These are phyloP conservation scores for Catharus ustulatus DNA, from an alignment of 2,797 vertebrate species.

Conservation along the genomic window DNA sequence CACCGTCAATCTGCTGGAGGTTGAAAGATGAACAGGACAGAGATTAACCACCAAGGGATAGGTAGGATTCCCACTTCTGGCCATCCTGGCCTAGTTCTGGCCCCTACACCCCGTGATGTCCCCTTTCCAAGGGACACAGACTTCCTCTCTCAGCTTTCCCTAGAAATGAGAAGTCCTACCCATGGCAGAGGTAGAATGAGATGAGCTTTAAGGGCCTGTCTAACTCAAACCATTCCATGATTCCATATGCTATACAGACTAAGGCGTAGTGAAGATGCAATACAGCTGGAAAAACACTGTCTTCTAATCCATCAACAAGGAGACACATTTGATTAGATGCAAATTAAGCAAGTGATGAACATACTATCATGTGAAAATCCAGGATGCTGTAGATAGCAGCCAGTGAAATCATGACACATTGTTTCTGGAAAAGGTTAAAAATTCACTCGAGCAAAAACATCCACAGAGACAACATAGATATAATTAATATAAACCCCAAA, in stretches of 20 bases:
- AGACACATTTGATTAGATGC: background rate
- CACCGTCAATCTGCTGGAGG: constrained; percentile 89
- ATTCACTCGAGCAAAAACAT: background rate
- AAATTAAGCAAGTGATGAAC: background rate
- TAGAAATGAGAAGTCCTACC: background rate
- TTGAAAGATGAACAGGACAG: background rate
- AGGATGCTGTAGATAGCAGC: background rate
- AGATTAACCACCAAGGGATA: background rate
- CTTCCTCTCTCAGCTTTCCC: background rate
- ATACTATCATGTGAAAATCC: background rate
- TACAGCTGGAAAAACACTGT: background rate
- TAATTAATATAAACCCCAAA: constrained; percentile 26
- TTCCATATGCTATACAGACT: background rate
- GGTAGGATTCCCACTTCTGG: background rate
- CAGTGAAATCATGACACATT: background rate
- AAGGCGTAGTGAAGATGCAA: background rate
- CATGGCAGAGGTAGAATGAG: background rate
- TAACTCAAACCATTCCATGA: background rate
- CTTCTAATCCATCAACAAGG: background rate
- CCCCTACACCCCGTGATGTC: background rate
- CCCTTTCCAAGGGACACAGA: background rate
- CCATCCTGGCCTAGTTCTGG: background rate
- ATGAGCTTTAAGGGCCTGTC: background rate
- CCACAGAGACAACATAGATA: background rate
- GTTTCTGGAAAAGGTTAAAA: constrained; percentile 7